Evolutionary conservation across 2,888 invertebrate genomes (phyloP), one percentile per base, ranked within the genome.

Genomic region (Protophormia terraenovae): DNA sequence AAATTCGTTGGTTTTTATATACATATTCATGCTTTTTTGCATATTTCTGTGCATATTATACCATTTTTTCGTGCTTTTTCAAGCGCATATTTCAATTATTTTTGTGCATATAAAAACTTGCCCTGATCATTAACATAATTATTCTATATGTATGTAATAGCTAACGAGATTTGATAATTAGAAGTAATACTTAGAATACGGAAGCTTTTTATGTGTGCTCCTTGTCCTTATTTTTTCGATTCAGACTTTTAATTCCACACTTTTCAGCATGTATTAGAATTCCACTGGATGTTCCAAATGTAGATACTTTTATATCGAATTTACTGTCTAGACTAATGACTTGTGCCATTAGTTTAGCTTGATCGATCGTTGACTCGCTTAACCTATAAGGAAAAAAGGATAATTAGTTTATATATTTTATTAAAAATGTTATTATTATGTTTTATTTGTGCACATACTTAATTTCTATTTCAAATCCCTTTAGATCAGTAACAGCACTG

Each of bases 291-390:
- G 90, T 90, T 71, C 90, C 90, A 87, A 90, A 90, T 71, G 90
- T 90, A 66, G 90, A 90, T 75, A 90, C 90, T 72, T 90, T 89
- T 66, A 90, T 89, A 87, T 90, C 90, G 83, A 90, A 90, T 87
- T 90, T 90, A 38, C 89, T 89, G 87, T 90, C 90, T 80, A 90
- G 84, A 76, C 90, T 89, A 82, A 90, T 89, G 73, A 90, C 89
- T 82, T 90, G 90, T n/a, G 90, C 89, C 88, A 90, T 89, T 87
- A 90, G 87, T 87, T 90, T 89, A 45, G 90, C 90, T 80, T 89
- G 89, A 77, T 90, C 90, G 71, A 90, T 90, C 32, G 90, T 90
- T 73, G 90, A 90, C 80, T 90, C 90, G 86, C 89, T 90, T 84
- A 90, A 82, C 87, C 90, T 90, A 87, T 19, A 75, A 84, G 4